Conservation (phyloP, 2,797 vertebrate species). For the Platyrinchus mystaceus region DNA sequence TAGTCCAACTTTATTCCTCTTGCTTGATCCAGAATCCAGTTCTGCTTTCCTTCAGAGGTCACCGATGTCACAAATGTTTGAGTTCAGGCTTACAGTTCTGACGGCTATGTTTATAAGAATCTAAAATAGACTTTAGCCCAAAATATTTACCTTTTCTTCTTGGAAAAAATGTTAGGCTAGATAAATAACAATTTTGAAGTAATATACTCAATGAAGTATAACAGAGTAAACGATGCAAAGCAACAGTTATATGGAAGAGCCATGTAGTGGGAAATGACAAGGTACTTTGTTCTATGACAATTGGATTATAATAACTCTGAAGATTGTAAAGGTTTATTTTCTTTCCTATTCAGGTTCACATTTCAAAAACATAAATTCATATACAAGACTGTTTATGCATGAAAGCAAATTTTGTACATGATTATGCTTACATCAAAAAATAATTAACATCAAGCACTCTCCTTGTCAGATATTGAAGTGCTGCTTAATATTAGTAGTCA, state of each 20-base stretch:
- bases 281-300: slow-evolving; percentile 28
- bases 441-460: slow-evolving; percentile 54
- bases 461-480: slow-evolving; percentile 47
- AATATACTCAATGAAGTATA: slow-evolving; percentile 15
- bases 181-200: slow-evolving; percentile 19
- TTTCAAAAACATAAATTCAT: slow-evolving; percentile 46
- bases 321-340: not conserved
- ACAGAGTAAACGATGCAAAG: not conserved
- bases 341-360: not conserved
- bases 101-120: not conserved
- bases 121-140: not conserved
- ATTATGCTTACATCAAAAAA: slow-evolving; percentile 57
- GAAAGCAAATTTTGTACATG: slow-evolving; percentile 39
- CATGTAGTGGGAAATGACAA: not conserved
- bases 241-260: not conserved
- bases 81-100: not conserved
- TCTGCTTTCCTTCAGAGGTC: not conserved
- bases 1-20: not conserved
- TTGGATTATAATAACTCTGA: slow-evolving; percentile 37
- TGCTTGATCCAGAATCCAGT: not conserved
- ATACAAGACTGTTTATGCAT: slow-evolving; percentile 18
- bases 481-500: slow-evolving; percentile 3
- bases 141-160: slow-evolving; percentile 23
- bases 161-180: not conserved
- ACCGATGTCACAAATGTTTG: not conserved